Conservation (phyloP, 2,888 invertebrate genomes). For the Latheticus oryzae region DNA sequence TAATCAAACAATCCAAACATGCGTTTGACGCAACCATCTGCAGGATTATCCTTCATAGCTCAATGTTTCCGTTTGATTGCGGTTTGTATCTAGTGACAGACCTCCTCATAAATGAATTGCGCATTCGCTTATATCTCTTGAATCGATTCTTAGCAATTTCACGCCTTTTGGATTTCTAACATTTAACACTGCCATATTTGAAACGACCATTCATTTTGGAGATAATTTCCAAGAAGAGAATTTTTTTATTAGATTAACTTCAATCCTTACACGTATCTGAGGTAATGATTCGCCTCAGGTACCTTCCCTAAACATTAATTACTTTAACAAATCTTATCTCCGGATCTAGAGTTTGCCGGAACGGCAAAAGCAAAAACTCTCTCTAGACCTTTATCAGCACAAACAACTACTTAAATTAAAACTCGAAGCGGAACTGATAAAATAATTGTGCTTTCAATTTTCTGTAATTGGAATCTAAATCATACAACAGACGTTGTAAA, state of each 20-base stretch:
- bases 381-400: constrained; percentile 33
- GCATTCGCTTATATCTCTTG: constrained; percentile 44
- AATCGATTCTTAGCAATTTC: constrained; percentile 60
- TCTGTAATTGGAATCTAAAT: constrained; percentile 39
- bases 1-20: too few relatives aligned
- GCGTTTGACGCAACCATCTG: too few relatives aligned
- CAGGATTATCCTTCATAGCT: too few relatives aligned
- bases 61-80: constrained; percentile 43
- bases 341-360: too few relatives aligned
- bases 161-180: constrained; percentile 59
- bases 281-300: constrained; percentile 46
- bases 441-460: constrained; percentile 43
- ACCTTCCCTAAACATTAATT: constrained; percentile 45
- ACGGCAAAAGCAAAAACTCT: constrained; percentile 27
- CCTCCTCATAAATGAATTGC: constrained; percentile 45
- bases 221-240: too few relatives aligned
- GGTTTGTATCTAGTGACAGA: constrained; percentile 46
- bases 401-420: constrained; percentile 43
- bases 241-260: too few relatives aligned
- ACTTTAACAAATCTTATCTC: constrained; percentile 47
- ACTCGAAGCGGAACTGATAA: constrained; percentile 35
- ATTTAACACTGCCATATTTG: constrained; percentile 59
- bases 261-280: constrained; percentile 42
- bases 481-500: constrained; percentile 37
- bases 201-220: too few relatives aligned